phyloP scores from a whole-genome alignment of 2,797 vertebrate species.

The Phoxinus dragarum region DNA sequence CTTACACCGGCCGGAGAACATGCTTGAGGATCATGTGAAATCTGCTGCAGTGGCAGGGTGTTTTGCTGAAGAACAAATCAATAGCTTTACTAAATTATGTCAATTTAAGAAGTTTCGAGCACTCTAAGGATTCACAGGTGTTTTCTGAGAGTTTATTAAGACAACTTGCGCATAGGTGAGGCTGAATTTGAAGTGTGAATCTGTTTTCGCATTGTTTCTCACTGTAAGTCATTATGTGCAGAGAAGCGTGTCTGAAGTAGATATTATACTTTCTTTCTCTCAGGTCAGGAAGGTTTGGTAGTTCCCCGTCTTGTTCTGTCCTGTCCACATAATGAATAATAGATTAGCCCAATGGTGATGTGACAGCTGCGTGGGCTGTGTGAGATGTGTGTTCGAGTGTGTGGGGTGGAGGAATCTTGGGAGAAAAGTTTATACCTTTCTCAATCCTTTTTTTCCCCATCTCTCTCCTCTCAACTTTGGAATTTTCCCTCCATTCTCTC shows the following conservation, averaged over 20 bases:
- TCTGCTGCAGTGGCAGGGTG: not conserved
- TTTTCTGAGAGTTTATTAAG: not conserved
- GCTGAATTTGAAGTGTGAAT: not conserved
- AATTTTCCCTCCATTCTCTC: constrained; percentile 43
- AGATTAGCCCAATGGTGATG: constrained; percentile 54
- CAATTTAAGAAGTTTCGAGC: not conserved
- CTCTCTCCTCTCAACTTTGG: constrained; percentile 27
- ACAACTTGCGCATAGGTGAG: not conserved
- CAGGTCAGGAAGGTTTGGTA: constrained; percentile 51
- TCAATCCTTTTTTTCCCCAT: not conserved
- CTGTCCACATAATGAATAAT: constrained; percentile 57
- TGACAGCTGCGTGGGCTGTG: constrained; percentile 55
- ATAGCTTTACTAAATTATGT: not conserved
- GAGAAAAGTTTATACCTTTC: constrained; percentile 57
- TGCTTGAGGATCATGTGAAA: not conserved
- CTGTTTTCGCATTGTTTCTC: not conserved
- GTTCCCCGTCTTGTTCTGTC: constrained; percentile 47
- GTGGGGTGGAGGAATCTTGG: constrained; percentile 35
- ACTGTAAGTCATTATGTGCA: not conserved
- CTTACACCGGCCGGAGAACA: not conserved
- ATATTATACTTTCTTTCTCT: constrained; percentile 16
- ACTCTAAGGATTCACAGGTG: not conserved
- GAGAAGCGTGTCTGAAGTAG: constrained; percentile 1
- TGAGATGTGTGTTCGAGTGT: constrained; percentile 44
- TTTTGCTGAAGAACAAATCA: constrained; percentile 21